phyloP scores from a whole-genome alignment of 2,888 invertebrate genomes.

The Rugalucina vietnamica region DNA sequence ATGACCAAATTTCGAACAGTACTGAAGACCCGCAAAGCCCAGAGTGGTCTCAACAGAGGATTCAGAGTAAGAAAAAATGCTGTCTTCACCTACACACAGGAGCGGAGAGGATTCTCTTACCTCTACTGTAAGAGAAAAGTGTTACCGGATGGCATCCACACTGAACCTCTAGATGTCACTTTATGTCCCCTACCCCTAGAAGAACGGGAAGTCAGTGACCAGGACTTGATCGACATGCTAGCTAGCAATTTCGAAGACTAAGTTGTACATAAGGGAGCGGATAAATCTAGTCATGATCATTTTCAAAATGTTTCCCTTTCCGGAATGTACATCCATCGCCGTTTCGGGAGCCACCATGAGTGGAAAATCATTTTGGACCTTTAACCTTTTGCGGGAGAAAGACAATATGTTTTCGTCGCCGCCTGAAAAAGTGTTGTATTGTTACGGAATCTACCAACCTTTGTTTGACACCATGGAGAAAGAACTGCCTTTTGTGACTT shows the following conservation, averaged over 20 bases:
- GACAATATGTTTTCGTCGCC: constrained; percentile 45
- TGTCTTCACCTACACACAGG: constrained; percentile 29
- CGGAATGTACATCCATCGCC: constrained; percentile 45
- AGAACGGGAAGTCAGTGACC: constrained; percentile 21
- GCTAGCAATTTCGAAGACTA: too few species aligned
- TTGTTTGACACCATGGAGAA: constrained; percentile 49
- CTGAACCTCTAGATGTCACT: constrained; percentile 44
- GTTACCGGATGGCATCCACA: constrained; percentile 42
- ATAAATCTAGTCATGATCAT: not conserved
- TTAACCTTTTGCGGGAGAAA: constrained; percentile 34
- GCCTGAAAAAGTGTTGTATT: constrained; percentile 54
- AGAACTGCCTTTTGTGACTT: constrained; percentile 40
- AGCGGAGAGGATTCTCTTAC: constrained; percentile 44
- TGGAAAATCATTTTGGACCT: constrained; percentile 35
- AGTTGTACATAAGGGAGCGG: too few species aligned
- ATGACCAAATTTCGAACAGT: constrained; percentile 41
- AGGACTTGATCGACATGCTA: constrained; percentile 35
- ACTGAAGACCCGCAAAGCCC: constrained; percentile 18
- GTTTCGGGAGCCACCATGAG: constrained; percentile 48
- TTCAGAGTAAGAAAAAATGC: constrained; percentile 42
- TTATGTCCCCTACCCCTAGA: constrained; percentile 32
- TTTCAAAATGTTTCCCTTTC: constrained; percentile 39
- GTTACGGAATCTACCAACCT: constrained; percentile 58
- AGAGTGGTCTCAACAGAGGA: constrained; percentile 25
- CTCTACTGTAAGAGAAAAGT: constrained; percentile 50